Evolutionary conservation across 1,140 invertebrate species (phyloP).

Genomic region (Mya arenaria): DNA sequence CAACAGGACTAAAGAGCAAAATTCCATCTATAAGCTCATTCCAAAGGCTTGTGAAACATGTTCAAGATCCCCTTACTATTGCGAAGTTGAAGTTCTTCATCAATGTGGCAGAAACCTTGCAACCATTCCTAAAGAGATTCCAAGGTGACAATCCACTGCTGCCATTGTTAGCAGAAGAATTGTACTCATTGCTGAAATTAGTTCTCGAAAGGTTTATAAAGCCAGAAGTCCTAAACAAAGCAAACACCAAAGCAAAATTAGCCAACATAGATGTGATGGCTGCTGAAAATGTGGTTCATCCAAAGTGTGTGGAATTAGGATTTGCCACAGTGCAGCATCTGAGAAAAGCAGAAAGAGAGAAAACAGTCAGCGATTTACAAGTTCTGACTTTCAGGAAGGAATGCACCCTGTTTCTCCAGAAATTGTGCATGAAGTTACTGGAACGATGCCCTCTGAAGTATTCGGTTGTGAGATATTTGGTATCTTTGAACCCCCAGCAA

Average conservation of each 20-base stretch:
- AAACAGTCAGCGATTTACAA: constrained; percentile 21
- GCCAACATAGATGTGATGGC: constrained; percentile 22
- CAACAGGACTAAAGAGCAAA: constrained; percentile 40
- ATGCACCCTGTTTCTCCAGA: constrained; percentile 17
- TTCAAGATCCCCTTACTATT: not conserved
- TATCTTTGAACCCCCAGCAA: constrained; percentile 36
- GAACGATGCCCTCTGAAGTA: constrained; percentile 50
- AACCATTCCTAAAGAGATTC: constrained; percentile 48
- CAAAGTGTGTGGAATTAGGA: constrained; percentile 22
- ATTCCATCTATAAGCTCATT: constrained; percentile 33
- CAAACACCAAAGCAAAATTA: constrained; percentile 22
- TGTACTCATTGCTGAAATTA: constrained; percentile 22
- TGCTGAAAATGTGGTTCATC: constrained; percentile 31
- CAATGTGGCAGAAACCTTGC: not conserved
- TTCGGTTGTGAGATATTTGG: constrained; percentile 31
- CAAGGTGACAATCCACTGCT: constrained; percentile 35
- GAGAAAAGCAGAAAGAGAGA: constrained; percentile 27
- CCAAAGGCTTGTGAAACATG: constrained; percentile 9
- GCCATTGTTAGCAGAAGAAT: constrained; percentile 46
- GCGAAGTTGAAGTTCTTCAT: constrained; percentile 22
- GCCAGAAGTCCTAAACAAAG: constrained; percentile 22
- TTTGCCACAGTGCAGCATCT: constrained; percentile 15
- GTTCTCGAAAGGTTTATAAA: constrained; percentile 35
- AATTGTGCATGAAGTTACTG: constrained; percentile 12
- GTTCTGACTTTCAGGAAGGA: constrained; percentile 34